phyloP scores from a whole-genome alignment of 2,797 vertebrate genomes.

The Manis crassicaudata region DNA sequence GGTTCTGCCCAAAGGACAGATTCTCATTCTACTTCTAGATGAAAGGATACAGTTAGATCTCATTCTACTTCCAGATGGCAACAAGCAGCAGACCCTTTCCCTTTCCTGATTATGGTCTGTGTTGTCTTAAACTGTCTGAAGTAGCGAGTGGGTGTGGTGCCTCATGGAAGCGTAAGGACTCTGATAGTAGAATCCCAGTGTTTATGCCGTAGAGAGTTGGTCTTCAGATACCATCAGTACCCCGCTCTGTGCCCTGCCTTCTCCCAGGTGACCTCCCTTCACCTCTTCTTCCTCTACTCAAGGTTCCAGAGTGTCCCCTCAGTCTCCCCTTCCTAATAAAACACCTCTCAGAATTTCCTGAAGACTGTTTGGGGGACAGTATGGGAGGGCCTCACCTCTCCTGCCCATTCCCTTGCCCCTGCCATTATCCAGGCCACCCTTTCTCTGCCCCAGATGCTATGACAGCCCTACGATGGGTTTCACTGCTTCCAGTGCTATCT shows the following conservation, averaged over 20 bases:
- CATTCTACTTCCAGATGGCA: background rate
- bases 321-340: background rate
- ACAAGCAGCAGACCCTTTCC: background rate
- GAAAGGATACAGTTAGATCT: background rate
- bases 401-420: background rate
- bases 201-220: background rate
- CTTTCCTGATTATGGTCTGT: background rate
- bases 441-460: background rate
- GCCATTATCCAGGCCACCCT: background rate
- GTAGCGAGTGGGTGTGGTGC: background rate
- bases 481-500: background rate
- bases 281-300: background rate
- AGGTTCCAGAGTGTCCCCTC: background rate
- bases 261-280: background rate
- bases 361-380: background rate
- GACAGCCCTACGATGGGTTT: background rate
- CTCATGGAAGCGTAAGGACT: background rate
- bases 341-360: background rate
- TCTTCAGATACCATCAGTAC: background rate
- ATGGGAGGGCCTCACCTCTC: background rate
- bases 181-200: background rate
- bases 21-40: background rate
- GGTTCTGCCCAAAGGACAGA: background rate
- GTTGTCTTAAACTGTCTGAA: background rate
- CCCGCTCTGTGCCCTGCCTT: background rate